Base-by-base conservation (phyloP, 1,140 invertebrate genomes). In the Episyrphus balteatus region DNA sequence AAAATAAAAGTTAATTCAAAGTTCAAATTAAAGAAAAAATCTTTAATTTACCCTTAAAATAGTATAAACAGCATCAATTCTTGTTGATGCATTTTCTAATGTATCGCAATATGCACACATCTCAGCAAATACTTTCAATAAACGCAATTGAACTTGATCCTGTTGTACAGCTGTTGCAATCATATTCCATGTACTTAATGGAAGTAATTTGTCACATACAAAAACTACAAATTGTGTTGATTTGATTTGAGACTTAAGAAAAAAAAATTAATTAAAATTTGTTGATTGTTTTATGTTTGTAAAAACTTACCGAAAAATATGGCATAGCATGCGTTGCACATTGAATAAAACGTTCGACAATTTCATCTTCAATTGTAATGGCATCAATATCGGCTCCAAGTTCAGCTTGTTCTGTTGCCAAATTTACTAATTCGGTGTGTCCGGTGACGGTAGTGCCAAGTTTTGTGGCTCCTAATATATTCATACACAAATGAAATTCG, bases 401-500 rank as follows among this genome's bases (percentile, higher is more conserved):
- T 55, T 89, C 88, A 14, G 88, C 84, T 59, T 92, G 81, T 51
- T 89, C 83, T 15, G 81, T 79, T 18, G 92, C 81, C 42, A 94
- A 79, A 50, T 91, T 83, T 18, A 94, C 79, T 21, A 97, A 67
- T 65, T 92, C 84, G 56, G 89, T 84, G 61, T 93, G 86, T 9
- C 92, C 92, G 51, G 74, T 75, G 15, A 87, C 73, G 32, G 88
- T 86, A 52, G 82, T 83, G 40, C 86, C 83, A 38, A 90, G 74
- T 68, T 83, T 82, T 10, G 92, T 83, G 69, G 80, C 79, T 2
- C 80, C 80, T 50, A 97, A 72, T 46, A 93, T 76, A 15, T 84
- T 83, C 82, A 97, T 90, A 31, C 96, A 81, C 41, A 81, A 76
- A 50, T 91, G 82, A 72, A 95, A 95, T 70, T 97, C 92, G 55